phyloP scores from a whole-genome alignment of 2,888 invertebrate genomes.

The Pseudeuparius sepicola region DNA sequence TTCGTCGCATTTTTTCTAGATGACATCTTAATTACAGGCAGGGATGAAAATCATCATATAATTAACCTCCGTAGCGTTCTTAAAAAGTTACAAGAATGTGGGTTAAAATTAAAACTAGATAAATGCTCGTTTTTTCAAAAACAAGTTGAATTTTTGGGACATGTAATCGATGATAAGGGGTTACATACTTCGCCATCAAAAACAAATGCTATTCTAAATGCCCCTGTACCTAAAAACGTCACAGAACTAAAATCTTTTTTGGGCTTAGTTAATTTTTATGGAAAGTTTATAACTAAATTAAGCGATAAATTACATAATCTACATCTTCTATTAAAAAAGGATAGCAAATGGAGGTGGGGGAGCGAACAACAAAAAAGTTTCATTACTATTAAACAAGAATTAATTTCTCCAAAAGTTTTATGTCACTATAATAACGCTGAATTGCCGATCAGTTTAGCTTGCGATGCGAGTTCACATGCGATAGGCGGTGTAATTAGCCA shows the following conservation, averaged over 20 bases:
- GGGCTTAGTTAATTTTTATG: conserved; percentile 20
- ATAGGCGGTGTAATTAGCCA: conserved; percentile 6
- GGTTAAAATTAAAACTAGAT: conserved; percentile 17
- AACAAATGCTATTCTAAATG: conserved; percentile 18
- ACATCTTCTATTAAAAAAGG: conserved; percentile 8
- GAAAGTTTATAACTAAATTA: conserved; percentile 18
- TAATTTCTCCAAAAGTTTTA: conserved; percentile 6
- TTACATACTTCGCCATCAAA: conserved; percentile 17
- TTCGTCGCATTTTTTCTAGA: conserved; percentile 12
- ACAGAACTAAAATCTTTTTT: conserved; percentile 16
- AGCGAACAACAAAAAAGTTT: conserved; percentile 7
- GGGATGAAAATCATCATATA: conserved; percentile 2
- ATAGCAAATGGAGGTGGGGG: conserved; percentile 1
- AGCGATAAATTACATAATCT: conserved; percentile 7
- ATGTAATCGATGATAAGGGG: conserved; percentile 16
- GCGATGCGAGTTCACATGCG: conserved; percentile 9
- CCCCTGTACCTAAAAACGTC: conserved; percentile 15
- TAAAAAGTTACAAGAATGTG: conserved; percentile 13
- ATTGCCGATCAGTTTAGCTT: conserved; percentile 6
- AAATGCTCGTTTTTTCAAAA: conserved; percentile 21
- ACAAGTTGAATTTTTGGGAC: conserved; percentile 18
- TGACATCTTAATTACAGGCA: conserved; percentile 17
- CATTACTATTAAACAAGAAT: conserved; percentile 2
- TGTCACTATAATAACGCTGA: conserved; percentile 8
- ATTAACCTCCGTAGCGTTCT: conserved; percentile 12